Evolutionary conservation across 2,797 vertebrate species (phyloP).

Genomic region (Anolis apletophallus): DNA sequence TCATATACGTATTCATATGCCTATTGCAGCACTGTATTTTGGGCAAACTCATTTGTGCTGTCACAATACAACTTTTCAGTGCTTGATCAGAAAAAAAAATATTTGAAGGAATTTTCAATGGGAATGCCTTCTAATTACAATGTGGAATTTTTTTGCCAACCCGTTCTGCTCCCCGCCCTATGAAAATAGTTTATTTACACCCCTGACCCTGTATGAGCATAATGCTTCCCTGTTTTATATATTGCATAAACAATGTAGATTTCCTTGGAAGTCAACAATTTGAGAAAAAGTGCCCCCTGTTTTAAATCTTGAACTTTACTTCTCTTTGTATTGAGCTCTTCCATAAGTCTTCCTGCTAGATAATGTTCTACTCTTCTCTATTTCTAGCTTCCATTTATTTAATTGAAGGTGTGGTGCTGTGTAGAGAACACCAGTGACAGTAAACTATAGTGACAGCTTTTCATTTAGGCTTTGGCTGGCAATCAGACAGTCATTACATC

Average conservation of each 20-base stretch:
- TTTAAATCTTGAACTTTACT: slow-evolving; percentile 9
- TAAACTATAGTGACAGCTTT: slow-evolving; percentile 53
- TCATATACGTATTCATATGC: too few species aligned
- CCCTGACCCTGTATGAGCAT: neutral
- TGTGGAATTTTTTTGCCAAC: too few species aligned
- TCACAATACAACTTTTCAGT: too few species aligned
- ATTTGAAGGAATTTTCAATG: too few species aligned
- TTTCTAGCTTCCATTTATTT: slow-evolving; percentile 60
- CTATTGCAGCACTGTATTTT: too few species aligned
- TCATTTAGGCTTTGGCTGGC: slow-evolving; percentile 57
- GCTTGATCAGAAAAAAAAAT: too few species aligned
- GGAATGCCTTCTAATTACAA: too few species aligned
- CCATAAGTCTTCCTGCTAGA: neutral
- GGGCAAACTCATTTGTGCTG: too few species aligned
- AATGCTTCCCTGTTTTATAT: slow-evolving; percentile 8
- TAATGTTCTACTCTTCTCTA: slow-evolving; percentile 7
- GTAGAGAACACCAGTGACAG: slow-evolving; percentile 64
- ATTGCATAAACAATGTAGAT: neutral
- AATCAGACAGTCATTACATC: slow-evolving; percentile 58
- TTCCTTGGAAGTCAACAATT: slow-evolving; percentile 2
- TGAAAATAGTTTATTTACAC: too few species aligned
- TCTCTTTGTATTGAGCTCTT: slow-evolving; percentile 38
- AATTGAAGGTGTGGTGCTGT: slow-evolving; percentile 53
- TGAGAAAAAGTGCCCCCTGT: neutral
- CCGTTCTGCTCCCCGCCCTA: too few species aligned